Conservation (phyloP, 2,888 invertebrate species). For the Drosophila antonietae region DNA sequence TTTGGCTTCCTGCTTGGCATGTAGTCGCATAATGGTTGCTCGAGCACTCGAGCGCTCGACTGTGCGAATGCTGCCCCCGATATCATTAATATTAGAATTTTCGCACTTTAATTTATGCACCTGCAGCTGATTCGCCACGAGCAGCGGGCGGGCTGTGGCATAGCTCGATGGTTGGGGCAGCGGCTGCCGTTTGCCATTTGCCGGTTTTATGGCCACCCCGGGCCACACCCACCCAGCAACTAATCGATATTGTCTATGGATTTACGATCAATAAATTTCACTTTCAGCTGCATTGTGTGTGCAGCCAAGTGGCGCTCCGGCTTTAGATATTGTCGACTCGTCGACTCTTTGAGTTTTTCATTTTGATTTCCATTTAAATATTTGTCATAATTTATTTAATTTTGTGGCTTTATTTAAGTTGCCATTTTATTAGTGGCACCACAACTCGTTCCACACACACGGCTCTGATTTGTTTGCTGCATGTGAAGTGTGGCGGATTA, state of each 20-base stretch:
- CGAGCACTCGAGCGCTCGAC: slow-evolving; percentile 14
- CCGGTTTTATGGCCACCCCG: slow-evolving; percentile 59
- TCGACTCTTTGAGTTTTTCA: slow-evolving; percentile 18
- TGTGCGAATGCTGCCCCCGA: slow-evolving; percentile 40
- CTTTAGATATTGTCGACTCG: slow-evolving; percentile 16
- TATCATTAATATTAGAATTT: slow-evolving; percentile 74
- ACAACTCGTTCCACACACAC: slow-evolving; percentile 11
- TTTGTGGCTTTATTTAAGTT: slow-evolving; percentile 66
- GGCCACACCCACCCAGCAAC: slow-evolving; percentile 73
- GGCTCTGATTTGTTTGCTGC: slow-evolving; percentile 38
- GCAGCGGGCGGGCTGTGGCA: slow-evolving; percentile 34
- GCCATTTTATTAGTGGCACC: slow-evolving; percentile 29
- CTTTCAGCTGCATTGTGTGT: slow-evolving; percentile 66
- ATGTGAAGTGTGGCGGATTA: slow-evolving; percentile 36
- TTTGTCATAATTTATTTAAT: slow-evolving; percentile 70
- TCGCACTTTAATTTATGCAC: slow-evolving; percentile 79
- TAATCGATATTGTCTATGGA: slow-evolving; percentile 76
- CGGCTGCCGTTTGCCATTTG: slow-evolving; percentile 62
- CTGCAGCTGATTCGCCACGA: slow-evolving; percentile 72
- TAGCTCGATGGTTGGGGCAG: slow-evolving; percentile 17
- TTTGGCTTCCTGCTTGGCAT: slow-evolving; percentile 65
- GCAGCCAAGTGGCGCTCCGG: slow-evolving; percentile 54
- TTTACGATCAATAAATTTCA: slow-evolving; percentile 76
- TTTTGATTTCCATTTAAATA: slow-evolving; percentile 58
- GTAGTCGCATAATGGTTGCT: slow-evolving; percentile 59